These are phyloP conservation scores for Drosophila novamexicana DNA, from an alignment of 1,140 invertebrate species.

Conservation along the genomic window DNA sequence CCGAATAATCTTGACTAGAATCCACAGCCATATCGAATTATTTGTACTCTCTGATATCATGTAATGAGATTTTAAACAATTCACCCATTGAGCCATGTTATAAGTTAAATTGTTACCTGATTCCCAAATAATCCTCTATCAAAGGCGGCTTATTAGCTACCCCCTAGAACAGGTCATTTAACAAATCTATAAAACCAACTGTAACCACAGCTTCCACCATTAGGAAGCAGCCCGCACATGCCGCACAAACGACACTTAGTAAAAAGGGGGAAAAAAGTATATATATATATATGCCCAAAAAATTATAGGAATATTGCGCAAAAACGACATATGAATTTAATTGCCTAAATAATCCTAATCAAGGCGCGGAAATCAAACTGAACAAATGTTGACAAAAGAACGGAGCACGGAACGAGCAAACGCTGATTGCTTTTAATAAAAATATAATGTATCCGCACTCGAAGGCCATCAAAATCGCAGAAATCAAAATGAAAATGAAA, in stretches of 20 bases:
- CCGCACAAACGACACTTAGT: conserved; percentile 1
- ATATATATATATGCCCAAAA: conserved; percentile 3
- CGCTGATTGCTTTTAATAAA: conserved; percentile 68
- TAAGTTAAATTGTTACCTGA: not conserved
- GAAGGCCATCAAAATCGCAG: conserved; percentile 38
- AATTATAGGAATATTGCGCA: conserved; percentile 57
- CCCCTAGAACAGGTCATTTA: conserved; percentile 19
- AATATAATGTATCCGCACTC: conserved; percentile 58
- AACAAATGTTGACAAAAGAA: conserved; percentile 60
- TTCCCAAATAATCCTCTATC: conserved; percentile 12
- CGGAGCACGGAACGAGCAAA: conserved; percentile 29
- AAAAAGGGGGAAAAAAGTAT: conserved; percentile 8
- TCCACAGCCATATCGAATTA: too few relatives aligned
- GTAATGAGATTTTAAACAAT: too few relatives aligned
- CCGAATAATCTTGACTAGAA: too few relatives aligned
- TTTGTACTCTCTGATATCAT: too few relatives aligned
- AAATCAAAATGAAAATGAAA: conserved; percentile 47
- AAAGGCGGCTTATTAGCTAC: conserved; percentile 8
- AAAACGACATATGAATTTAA: conserved; percentile 74
- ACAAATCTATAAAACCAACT: conserved; percentile 28
- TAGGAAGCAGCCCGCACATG: conserved; percentile 4
- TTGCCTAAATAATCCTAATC: conserved; percentile 73
- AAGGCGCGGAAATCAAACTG: conserved; percentile 43
- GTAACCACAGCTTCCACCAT: conserved; percentile 22
- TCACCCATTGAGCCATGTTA: not conserved